Percentiles rank a stretch among this genome's conserved stretches.
Conservation (phyloP, 2,888 invertebrate species). For the Spilosoma lubricipeda region DNA sequence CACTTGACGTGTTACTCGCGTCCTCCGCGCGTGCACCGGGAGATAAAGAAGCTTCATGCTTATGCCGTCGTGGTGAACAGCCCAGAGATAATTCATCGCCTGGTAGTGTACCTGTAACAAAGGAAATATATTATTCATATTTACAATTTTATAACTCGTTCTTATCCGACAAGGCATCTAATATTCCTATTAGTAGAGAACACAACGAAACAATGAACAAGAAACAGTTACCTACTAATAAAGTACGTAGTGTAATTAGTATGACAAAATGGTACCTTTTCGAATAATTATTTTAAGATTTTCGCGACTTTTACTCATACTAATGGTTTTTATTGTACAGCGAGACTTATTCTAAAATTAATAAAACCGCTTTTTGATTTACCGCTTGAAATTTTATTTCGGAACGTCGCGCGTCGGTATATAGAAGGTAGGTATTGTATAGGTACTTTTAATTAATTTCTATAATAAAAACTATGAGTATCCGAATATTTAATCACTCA, state of each 20-base stretch:
- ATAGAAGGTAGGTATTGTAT: too few relatives aligned
- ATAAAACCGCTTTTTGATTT: too few relatives aligned
- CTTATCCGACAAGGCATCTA: neutral
- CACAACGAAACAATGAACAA: too few relatives aligned
- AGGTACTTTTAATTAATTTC: too few relatives aligned
- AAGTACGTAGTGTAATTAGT: neutral
- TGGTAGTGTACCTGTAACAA: slow-evolving; percentile 91
- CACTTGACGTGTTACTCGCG: slow-evolving; percentile 89
- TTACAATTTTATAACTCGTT: neutral
- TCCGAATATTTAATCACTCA: too few relatives aligned
- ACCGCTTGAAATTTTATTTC: too few relatives aligned
- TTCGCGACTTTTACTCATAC: too few relatives aligned
- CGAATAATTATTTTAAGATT: neutral
- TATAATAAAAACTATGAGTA: too few relatives aligned
- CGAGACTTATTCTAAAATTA: too few relatives aligned
- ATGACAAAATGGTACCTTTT: neutral
- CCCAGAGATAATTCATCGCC: slow-evolving; percentile 92
- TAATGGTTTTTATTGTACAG: too few relatives aligned
- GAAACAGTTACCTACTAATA: neutral
- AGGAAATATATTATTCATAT: slow-evolving; percentile 5
- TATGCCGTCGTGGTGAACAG: slow-evolving; percentile 85
- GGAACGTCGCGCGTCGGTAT: too few relatives aligned
- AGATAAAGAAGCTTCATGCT: slow-evolving; percentile 88
- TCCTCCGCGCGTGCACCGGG: slow-evolving; percentile 91
- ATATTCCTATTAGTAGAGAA: neutral